Evolutionary conservation across 1,140 invertebrate species (phyloP).

Genomic region (Musca domestica): DNA sequence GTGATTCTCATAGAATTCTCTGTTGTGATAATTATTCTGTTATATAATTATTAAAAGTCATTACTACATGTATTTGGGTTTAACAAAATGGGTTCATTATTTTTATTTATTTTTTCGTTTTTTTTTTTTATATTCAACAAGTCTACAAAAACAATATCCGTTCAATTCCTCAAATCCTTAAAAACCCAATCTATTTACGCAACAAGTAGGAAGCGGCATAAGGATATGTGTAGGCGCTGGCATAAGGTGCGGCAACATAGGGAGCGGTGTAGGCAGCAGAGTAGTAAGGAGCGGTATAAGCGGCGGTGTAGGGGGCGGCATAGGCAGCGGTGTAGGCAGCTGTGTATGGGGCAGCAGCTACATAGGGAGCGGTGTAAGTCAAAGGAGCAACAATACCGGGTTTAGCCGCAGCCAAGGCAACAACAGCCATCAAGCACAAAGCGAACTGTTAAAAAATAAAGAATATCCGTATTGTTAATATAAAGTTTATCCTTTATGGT

Average conservation of each 20-base stretch:
- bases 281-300: constrained; percentile 17
- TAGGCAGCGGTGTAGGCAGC: constrained; percentile 15
- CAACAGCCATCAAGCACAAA: constrained; percentile 43
- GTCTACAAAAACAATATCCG: too few species aligned
- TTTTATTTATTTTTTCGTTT: too few species aligned
- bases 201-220: constrained; percentile 27
- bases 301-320: constrained; percentile 12
- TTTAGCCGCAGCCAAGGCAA: constrained; percentile 45
- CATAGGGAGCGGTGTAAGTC: constrained; percentile 14
- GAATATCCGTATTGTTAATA: background rate
- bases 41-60: too few species aligned
- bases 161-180: background rate
- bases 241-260: constrained; percentile 14
- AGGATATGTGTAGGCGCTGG: constrained; percentile 24
- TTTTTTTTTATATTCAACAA: too few species aligned
- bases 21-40: too few species aligned
- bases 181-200: constrained; percentile 12
- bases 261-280: constrained; percentile 8
- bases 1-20: too few species aligned
- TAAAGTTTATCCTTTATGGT: background rate
- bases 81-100: too few species aligned
- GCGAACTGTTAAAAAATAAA: constrained; percentile 34
- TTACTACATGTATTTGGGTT: too few species aligned
- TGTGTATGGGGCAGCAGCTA: constrained; percentile 24
- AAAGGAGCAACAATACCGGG: constrained; percentile 40